Evolutionary conservation across 2,888 invertebrate species (phyloP), one percentile per base, ranked within the genome.

Genomic region (Merodon equestris): DNA sequence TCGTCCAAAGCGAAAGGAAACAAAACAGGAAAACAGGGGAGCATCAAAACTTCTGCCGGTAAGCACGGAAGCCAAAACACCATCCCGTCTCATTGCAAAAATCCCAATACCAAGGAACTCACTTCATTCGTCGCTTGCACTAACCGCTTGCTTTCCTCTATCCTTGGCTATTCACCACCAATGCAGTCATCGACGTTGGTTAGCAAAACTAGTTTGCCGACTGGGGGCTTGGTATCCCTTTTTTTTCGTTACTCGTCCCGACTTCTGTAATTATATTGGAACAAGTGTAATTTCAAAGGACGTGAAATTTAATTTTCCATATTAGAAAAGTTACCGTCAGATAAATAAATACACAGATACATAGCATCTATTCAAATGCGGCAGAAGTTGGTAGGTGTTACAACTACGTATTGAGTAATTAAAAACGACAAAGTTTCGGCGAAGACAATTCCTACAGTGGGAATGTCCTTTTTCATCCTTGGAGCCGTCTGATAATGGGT

Each of bases 301-400:
- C 71, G 50, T 63, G 56, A 50, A 71, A 71, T 71, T 71, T 71
- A 71, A 71, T 71, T 71, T 71, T 71, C 71, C 56, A 57, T 71
- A 71, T 71, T 71, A 57, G 71, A 71, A 71, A 71, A 71, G 71
- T 71, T 71, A 63, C 61, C 13, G 34, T 40, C 40, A 40, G 40
- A 10, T n/a, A 40, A 3, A n/a, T 10, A 10, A n/a, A 7, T 7
- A 27, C 27, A 27, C 27, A 7, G 7, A 2, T 27, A 27, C 3
- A 27, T 27, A 27, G 27, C 2, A 27, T 27, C 27, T 27, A 27
- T 27, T 27, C 27, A 27, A 27, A 27, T 27, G 27, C 27, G 27
- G 7, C 27, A 27, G 27, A 27, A 27, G 27, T 27, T 27, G 27
- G 27, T 27, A 27, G 27, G 27, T 27, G 7, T 27, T 27, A 27